phyloP scores from a whole-genome alignment of 2,797 vertebrate species.

The Pyrocephalus nanus region DNA sequence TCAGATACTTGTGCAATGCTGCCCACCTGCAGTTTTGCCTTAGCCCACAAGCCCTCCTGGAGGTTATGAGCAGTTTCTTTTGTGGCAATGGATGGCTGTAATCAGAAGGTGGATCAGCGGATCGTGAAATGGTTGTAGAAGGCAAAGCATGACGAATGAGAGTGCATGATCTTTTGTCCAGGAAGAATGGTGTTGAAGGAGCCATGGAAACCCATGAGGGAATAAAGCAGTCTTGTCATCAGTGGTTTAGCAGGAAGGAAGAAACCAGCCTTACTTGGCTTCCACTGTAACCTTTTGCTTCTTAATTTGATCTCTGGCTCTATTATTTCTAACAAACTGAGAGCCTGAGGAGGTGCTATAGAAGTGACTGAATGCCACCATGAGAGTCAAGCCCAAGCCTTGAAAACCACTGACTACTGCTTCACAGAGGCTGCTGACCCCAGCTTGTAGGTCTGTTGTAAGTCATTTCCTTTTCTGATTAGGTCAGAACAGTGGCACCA shows the following conservation, averaged over 20 bases:
- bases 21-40: neutral
- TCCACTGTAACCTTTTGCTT: neutral
- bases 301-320: neutral
- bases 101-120: neutral
- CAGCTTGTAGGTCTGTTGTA: neutral
- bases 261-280: neutral
- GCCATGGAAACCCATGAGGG: neutral
- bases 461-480: slow-evolving; percentile 32
- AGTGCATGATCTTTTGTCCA: neutral
- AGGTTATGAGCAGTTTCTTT: neutral
- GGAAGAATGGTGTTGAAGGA: neutral
- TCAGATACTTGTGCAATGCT: neutral
- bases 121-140: neutral
- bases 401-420: neutral
- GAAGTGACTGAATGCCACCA: neutral
- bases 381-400: neutral
- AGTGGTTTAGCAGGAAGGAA: neutral
- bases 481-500: slow-evolving; percentile 18
- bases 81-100: neutral
- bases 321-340: neutral
- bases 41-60: neutral
- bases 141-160: neutral
- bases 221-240: neutral
- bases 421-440: neutral
- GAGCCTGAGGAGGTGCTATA: neutral